Percentiles rank a stretch among this genome's conserved stretches.
Conservation (phyloP, 2,797 vertebrate species). For the Pterois miles region DNA sequence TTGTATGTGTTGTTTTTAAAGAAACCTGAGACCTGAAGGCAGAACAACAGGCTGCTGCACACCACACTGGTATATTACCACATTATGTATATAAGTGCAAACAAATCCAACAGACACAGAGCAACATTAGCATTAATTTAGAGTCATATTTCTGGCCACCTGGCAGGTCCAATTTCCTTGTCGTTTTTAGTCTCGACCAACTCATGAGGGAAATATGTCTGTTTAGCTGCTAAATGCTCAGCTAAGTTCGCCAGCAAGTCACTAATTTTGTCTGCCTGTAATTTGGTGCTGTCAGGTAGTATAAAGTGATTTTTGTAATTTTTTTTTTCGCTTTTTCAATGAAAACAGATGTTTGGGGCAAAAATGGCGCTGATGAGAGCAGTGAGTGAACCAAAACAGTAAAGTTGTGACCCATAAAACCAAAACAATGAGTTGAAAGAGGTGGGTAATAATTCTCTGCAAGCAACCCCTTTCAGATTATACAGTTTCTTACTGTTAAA, state of each 20-base stretch:
- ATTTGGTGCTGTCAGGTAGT: background rate
- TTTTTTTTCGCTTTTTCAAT: too few relatives aligned
- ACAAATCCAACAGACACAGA: background rate
- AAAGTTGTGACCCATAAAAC: background rate
- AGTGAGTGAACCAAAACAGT: background rate
- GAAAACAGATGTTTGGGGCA: too few relatives aligned
- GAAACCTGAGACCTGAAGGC: background rate
- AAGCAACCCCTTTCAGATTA: background rate
- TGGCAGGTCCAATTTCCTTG: background rate
- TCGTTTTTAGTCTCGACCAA: background rate
- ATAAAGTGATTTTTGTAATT: too few relatives aligned
- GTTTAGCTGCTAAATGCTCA: background rate
- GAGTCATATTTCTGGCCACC: background rate
- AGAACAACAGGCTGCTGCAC: background rate
- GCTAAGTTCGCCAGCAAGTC: background rate
- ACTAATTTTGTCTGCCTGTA: background rate
- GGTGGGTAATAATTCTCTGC: background rate
- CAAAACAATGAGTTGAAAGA: background rate
- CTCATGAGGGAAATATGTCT: background rate
- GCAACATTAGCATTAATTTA: background rate
- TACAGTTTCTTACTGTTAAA: background rate
- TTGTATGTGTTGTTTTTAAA: background rate
- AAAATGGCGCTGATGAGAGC: too few relatives aligned
- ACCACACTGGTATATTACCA: background rate
- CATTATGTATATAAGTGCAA: background rate